A percentile compares a stretch with the other conserved stretches of the same genome.
phyloP scores from a whole-genome alignment of 1,140 invertebrate genomes.

The Drosophila truncata region DNA sequence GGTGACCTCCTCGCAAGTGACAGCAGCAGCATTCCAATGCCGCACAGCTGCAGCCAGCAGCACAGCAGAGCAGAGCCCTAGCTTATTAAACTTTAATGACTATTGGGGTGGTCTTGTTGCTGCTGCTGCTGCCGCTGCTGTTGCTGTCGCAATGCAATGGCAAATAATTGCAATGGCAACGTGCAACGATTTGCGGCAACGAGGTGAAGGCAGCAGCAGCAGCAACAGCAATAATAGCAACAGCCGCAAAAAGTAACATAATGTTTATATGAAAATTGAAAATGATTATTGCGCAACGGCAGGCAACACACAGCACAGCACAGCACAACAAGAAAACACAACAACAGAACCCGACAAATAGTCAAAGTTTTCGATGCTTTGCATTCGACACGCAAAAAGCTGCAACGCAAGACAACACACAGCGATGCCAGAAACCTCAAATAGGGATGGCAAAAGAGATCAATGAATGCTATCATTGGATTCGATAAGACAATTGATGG shows the following conservation, averaged over 20 bases:
- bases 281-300: constrained; percentile 76
- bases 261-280: constrained; percentile 82
- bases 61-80: constrained; percentile 42
- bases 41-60: constrained; percentile 17
- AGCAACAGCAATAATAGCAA: constrained; percentile 8
- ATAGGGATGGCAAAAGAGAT: constrained; percentile 8
- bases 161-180: constrained; percentile 77
- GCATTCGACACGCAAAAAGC: constrained; percentile 78
- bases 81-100: constrained; percentile 75
- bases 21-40: constrained; percentile 52
- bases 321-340: constrained; percentile 32
- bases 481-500: background rate
- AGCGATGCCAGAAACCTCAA: constrained; percentile 24
- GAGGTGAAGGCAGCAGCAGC: constrained; percentile 72
- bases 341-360: constrained; percentile 67
- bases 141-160: constrained; percentile 49
- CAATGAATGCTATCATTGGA: background rate
- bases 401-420: constrained; percentile 38
- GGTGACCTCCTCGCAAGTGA: constrained; percentile 34
- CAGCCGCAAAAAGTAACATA: constrained; percentile 53
- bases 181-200: constrained; percentile 81
- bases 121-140: constrained; percentile 38
- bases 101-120: constrained; percentile 74
- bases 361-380: constrained; percentile 75
- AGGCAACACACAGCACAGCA: constrained; percentile 27